Evolutionary conservation across 2,797 vertebrate genomes (phyloP).

Genomic region (Microctenopoma lineatum): DNA sequence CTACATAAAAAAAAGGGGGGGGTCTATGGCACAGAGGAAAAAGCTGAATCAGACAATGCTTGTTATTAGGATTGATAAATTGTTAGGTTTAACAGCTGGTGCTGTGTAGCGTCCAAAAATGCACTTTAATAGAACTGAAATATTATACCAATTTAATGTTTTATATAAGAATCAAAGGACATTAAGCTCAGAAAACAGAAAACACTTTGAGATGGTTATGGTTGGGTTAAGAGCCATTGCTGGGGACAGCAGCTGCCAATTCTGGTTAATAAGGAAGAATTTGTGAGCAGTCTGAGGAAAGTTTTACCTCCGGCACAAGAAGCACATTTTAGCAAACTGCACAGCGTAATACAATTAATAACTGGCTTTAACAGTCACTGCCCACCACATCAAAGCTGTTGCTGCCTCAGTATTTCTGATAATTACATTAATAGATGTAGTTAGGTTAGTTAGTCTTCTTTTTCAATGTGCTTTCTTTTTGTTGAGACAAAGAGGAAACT

Average conservation of each 20-base stretch:
- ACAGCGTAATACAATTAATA: conserved; percentile 4
- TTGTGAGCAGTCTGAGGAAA: conserved; percentile 33
- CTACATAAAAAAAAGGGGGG: neutral
- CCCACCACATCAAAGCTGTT: neutral
- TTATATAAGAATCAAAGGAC: conserved; percentile 49
- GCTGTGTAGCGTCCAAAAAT: conserved; percentile 9
- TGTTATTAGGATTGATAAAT: neutral
- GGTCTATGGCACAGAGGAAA: conserved; percentile 7
- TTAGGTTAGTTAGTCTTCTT: neutral
- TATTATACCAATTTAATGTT: conserved; percentile 43
- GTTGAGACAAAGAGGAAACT: neutral
- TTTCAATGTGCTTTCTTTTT: neutral
- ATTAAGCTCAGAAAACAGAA: conserved; percentile 31
- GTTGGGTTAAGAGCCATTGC: conserved; percentile 57
- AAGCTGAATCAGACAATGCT: neutral
- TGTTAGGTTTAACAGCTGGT: conserved; percentile 24
- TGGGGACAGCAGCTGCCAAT: conserved; percentile 62
- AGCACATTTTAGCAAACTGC: neutral
- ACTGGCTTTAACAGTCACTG: conserved; percentile 6
- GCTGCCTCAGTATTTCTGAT: neutral
- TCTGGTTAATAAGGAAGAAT: conserved; percentile 46
- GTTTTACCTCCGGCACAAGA: conserved; percentile 23
- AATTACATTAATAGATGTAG: neutral
- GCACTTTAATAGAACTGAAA: conserved; percentile 21
- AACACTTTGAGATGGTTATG: conserved; percentile 46